Conservation (phyloP, 2,797 vertebrate species). For the Graptemys geographica region DNA sequence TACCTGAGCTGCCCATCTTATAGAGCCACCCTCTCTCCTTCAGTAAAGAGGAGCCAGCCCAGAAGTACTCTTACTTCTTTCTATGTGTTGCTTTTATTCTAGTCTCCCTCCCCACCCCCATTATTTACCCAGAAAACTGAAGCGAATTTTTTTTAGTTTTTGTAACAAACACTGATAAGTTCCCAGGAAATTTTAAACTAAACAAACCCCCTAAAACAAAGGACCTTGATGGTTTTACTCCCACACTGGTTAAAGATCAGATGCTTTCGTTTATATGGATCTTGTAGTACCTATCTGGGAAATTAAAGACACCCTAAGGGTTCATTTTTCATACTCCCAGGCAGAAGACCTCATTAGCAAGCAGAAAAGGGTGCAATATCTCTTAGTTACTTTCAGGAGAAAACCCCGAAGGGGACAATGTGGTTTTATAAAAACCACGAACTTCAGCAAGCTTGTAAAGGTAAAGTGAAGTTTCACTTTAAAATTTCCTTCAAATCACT, state of each 20-base stretch:
- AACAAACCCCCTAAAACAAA: background rate
- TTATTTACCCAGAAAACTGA: background rate
- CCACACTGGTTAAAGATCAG: background rate
- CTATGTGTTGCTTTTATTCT: background rate
- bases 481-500: slow-evolving; percentile 41
- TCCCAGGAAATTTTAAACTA: background rate
- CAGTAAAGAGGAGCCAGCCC: background rate
- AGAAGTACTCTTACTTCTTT: background rate
- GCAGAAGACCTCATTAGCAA: background rate
- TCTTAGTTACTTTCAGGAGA: background rate
- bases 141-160: background rate
- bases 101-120: background rate
- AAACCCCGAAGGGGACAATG: background rate
- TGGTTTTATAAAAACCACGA: background rate
- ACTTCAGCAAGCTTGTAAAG: slow-evolving; percentile 1
- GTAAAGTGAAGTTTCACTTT: slow-evolving; percentile 21
- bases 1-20: background rate
- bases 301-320: background rate
- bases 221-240: background rate
- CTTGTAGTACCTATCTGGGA: background rate
- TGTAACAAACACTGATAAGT: background rate
- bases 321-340: slow-evolving; percentile 3
- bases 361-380: background rate
- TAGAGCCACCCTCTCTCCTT: background rate
- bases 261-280: background rate